phyloP scores from a whole-genome alignment of 30 jellyfish, hydroid and myxozoan species.

The Chrysaora quinquecirrha region DNA sequence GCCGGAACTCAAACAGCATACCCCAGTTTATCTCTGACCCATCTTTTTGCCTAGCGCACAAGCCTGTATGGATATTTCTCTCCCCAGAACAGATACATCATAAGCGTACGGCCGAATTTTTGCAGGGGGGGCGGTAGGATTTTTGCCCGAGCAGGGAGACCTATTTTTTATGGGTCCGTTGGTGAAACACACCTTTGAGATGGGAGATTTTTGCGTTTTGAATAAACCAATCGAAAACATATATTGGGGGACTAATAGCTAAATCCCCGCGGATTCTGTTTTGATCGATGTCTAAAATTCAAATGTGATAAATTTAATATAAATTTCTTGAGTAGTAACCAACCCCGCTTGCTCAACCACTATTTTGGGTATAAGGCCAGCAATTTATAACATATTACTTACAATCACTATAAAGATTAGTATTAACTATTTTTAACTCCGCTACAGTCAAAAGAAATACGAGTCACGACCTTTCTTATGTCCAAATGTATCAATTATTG shows the following conservation, averaged over 20 bases:
- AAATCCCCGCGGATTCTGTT: no score
- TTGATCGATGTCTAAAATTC: no score
- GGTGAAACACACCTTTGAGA: background rate
- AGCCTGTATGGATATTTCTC: no score
- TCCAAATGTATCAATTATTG: no score
- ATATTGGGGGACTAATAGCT: no score
- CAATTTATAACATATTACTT: no score
- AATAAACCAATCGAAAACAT: background rate
- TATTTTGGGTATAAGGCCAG: background rate
- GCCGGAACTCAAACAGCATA: no score
- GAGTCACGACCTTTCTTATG: no score
- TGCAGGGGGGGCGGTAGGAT: background rate
- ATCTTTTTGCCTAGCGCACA: no score
- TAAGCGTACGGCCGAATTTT: background rate
- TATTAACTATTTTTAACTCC: background rate
- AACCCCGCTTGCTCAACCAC: background rate
- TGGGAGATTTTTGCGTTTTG: no score
- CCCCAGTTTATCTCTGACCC: no score
- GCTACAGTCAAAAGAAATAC: background rate
- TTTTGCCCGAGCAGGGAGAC: background rate
- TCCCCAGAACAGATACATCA: no score
- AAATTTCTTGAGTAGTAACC: background rate
- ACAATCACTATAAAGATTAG: background rate
- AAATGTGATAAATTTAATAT: background rate
- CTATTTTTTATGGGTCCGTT: background rate